Percentiles rank a stretch among this genome's conserved stretches.
phyloP scores from a whole-genome alignment of 2,888 invertebrate genomes.

The Platycheirus albimanus region DNA sequence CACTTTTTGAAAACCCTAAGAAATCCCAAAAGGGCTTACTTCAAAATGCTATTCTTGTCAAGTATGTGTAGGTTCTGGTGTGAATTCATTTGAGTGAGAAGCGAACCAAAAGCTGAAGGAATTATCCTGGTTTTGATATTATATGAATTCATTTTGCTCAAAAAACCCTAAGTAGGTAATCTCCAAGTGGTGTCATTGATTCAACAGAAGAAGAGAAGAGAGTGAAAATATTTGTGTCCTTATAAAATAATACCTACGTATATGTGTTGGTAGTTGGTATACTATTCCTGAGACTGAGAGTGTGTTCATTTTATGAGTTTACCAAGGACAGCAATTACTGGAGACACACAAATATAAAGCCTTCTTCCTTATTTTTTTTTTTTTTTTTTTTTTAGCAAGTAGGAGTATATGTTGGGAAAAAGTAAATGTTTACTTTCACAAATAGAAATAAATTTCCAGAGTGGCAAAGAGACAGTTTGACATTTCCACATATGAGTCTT shows the following conservation, averaged over 20 bases:
- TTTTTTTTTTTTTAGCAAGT: no score
- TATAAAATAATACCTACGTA: no score
- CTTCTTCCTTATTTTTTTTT: background rate
- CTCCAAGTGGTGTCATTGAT: conserved; percentile 32
- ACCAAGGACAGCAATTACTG: conserved; percentile 40
- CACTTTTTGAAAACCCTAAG: conserved; percentile 22
- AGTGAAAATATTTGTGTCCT: background rate
- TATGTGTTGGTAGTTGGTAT: no score
- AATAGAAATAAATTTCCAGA: conserved; percentile 38
- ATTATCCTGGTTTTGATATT: conserved; percentile 3
- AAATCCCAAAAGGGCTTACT: conserved; percentile 38
- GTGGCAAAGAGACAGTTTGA: conserved; percentile 31
- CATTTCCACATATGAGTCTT: conserved; percentile 19
- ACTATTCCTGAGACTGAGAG: background rate
- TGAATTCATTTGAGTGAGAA: conserved; percentile 15
- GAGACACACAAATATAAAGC: background rate
- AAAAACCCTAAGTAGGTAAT: conserved; percentile 28
- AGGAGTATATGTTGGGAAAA: background rate
- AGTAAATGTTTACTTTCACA: conserved; percentile 27
- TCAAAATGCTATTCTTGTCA: conserved; percentile 28
- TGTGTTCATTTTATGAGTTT: conserved; percentile 13
- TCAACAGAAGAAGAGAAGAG: conserved; percentile 12
- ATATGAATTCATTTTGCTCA: conserved; percentile 22
- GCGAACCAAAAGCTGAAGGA: background rate
- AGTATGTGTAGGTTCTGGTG: conserved; percentile 13